A percentile compares a stretch with the other conserved stretches of the same genome.
Conservation (phyloP, 2,113 vertebrate genomes). For the Heterocephalus glaber region DNA sequence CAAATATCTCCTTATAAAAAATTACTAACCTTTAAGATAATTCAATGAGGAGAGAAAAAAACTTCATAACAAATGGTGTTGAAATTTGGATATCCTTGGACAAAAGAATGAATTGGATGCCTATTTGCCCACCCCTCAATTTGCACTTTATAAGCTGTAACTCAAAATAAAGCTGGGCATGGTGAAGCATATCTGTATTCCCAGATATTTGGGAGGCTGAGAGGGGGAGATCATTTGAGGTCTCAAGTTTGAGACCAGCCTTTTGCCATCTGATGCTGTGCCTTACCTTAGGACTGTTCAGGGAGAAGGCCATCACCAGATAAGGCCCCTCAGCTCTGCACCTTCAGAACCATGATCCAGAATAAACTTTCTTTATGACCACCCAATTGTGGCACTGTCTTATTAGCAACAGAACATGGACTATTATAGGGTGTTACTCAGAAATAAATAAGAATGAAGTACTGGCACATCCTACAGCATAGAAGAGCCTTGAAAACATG, state of each 20-base stretch:
- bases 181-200: neutral
- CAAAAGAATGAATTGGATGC: neutral
- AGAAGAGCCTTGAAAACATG: too few relatives aligned
- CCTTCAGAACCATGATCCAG: neutral
- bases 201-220: neutral
- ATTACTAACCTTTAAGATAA: neutral
- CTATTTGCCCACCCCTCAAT: neutral
- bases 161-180: neutral
- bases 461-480: too few relatives aligned
- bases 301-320: too few relatives aligned
- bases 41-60: neutral
- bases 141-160: neutral
- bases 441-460: too few relatives aligned
- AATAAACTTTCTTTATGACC: neutral
- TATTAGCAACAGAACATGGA: too few relatives aligned
- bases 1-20: neutral
- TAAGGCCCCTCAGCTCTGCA: neutral
- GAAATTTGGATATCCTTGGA: neutral
- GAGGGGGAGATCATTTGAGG: neutral
- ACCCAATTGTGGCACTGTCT: too few relatives aligned
- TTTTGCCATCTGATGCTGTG: neutral
- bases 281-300: too few relatives aligned
- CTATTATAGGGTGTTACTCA: too few relatives aligned
- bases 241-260: neutral
- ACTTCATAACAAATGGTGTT: neutral